Base-by-base conservation (phyloP, 30 jellyfish, hydroid and myxozoan species). In the Cassiopea andromeda region DNA sequence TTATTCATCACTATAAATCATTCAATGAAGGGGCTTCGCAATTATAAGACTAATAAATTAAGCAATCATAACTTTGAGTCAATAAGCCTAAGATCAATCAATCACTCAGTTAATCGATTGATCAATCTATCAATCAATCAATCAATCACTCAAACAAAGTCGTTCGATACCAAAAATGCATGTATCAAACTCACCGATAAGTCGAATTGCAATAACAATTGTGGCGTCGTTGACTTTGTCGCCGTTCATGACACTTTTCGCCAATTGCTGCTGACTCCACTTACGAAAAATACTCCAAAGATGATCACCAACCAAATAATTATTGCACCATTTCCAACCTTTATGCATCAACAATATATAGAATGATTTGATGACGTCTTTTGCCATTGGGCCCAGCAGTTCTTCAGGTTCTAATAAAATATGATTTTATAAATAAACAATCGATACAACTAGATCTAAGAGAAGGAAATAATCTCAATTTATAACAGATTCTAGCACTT, bases 291-390 rank as follows among this genome's bases (percentile, higher is more conserved):
- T 87, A 49, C 64, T 27, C 94, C 94, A 87, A 66, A 87, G 74
- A 44, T 80, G 69, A 38, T 87, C 94, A 1, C 78, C 80, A 19
- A 87, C 69, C 85, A 87, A 69, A 70, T 69, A 77, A 69, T 87
- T 79, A 58, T 87, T 78, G 72, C 94, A 87, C 94, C 94, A 87
- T 16, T 77, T 81, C 94, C 94, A 87, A 4, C 94, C 94, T 81
- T 76, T 78, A 67, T 87, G 90, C 44, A 57, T 59, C 60, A 87
- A 38, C 57, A 87, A 16, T 12, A 87, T 19, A 44, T 77, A 85
- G 27, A 87, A 59, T 1, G 94, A 66, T 27, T 68, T 79, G 2
- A 69, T 45, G 17, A 87, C 46, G 38, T 77, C 94, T 4, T 47
- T 76, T 1, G 73, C 90, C 7, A 12, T 46, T 1, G 90, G 47